Conservation (phyloP, 2,888 invertebrate species). For the Limnephilus rhombicus region DNA sequence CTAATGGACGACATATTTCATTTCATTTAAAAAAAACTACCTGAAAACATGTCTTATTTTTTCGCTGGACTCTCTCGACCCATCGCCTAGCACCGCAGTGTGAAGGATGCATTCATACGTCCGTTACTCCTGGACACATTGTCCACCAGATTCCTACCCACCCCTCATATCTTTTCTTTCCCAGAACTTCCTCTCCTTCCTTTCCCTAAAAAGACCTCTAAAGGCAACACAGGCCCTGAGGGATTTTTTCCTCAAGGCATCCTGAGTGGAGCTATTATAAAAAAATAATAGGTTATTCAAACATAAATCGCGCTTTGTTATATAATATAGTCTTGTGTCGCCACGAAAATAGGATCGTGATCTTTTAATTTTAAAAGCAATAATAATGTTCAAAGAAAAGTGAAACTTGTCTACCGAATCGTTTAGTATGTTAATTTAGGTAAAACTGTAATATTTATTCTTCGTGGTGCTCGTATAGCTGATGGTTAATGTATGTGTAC, state of each 20-base stretch:
- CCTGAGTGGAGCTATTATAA: no score
- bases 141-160: no score
- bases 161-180: no score
- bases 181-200: no score
- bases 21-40: not conserved
- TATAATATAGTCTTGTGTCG: not conserved
- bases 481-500: not conserved
- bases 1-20: not conserved
- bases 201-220: no score
- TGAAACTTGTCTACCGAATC: conserved; percentile 1
- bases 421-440: not conserved
- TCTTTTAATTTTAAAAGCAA: not conserved
- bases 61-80: no score
- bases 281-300: not conserved
- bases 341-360: conserved; percentile 10
- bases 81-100: no score
- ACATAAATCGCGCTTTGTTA: not conserved
- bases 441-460: not conserved
- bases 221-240: no score
- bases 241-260: no score
- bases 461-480: not conserved
- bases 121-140: no score
- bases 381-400: not conserved
- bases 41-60: not conserved
- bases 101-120: no score